phyloP scores from a whole-genome alignment of 2,797 vertebrate species.

The Poeciliopsis presidionis region DNA sequence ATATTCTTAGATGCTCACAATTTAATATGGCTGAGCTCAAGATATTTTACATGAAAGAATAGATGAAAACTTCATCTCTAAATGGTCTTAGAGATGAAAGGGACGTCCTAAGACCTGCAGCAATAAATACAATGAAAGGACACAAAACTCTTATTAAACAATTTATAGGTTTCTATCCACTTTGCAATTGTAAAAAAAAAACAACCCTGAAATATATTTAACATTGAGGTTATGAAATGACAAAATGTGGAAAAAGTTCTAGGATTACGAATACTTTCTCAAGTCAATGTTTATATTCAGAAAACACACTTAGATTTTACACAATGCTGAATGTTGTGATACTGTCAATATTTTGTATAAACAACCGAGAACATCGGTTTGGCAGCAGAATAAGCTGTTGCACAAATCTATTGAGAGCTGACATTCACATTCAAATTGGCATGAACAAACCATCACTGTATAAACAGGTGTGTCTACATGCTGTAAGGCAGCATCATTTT shows the following conservation, averaged over 20 bases:
- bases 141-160: not conserved
- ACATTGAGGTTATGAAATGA: not conserved
- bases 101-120: not conserved
- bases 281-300: not conserved
- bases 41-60: not conserved
- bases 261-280: not conserved
- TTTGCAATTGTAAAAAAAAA: too few relatives aligned
- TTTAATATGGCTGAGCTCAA: not conserved
- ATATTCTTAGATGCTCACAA: not conserved
- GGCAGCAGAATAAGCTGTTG: not conserved
- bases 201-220: not conserved
- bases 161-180: not conserved
- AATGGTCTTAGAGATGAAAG: not conserved
- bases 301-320: slow-evolving; percentile 15
- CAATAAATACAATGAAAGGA: not conserved
- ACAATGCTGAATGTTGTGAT: not conserved
- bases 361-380: not conserved
- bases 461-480: slow-evolving; percentile 15
- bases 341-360: slow-evolving; percentile 8
- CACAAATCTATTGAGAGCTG: slow-evolving; percentile 18
- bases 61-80: not conserved
- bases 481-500: slow-evolving; percentile 15
- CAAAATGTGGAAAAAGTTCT: not conserved
- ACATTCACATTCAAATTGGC: slow-evolving; percentile 5
- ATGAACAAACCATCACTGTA: not conserved